Conservation (phyloP, 1,140 invertebrate genomes). For the Cataglyphis hispanica region DNA sequence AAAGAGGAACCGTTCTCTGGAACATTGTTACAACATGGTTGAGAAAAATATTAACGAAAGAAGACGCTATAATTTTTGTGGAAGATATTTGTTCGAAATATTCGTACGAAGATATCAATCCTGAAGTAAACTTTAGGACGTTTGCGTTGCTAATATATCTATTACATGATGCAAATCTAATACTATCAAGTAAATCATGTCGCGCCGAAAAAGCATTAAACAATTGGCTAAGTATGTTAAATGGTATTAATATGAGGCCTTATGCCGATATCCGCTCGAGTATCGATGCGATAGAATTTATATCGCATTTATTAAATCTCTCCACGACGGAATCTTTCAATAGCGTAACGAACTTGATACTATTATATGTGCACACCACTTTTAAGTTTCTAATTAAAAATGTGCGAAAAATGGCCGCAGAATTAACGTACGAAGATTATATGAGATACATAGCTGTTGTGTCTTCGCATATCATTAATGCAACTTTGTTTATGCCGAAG, state of each 20-base stretch:
- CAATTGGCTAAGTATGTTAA: conserved; percentile 52
- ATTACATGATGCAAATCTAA: conserved; percentile 64
- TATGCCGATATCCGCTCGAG: conserved; percentile 62
- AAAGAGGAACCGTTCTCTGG: conserved; percentile 61
- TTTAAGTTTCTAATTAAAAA: conserved; percentile 65
- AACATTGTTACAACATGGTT: conserved; percentile 61
- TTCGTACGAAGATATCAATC: neutral
- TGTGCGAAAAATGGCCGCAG: conserved; percentile 20
- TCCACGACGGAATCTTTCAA: neutral
- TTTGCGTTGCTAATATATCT: conserved; percentile 67
- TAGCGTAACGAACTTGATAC: conserved; percentile 31
- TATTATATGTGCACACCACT: conserved; percentile 25
- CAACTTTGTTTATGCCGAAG: conserved; percentile 33
- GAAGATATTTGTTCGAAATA: conserved; percentile 46
- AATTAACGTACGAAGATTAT: conserved; percentile 58
- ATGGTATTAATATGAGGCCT: conserved; percentile 61
- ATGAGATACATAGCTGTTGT: conserved; percentile 44
- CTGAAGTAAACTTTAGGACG: conserved; percentile 28
- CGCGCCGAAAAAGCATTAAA: conserved; percentile 5
- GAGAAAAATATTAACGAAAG: conserved; percentile 14
- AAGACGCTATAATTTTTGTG: conserved; percentile 62
- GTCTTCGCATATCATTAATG: conserved; percentile 48
- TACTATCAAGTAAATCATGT: conserved; percentile 50
- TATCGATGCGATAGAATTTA: conserved; percentile 61
- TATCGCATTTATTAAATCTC: conserved; percentile 67